Base-by-base conservation (phyloP, 2,888 invertebrate genomes). In the Drosophila multiciliata region DNA sequence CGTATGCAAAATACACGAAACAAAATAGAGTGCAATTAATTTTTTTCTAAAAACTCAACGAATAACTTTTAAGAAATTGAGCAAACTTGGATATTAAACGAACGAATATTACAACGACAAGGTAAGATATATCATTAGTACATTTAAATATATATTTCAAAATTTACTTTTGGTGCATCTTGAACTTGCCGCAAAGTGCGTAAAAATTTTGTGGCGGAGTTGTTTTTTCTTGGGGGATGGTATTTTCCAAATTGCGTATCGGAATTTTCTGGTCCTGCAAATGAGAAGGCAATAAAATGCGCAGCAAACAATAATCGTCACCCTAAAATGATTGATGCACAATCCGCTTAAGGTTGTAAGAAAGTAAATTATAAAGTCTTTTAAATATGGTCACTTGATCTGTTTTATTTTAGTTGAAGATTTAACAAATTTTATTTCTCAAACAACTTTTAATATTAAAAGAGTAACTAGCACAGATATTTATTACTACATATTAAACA, bases 21-120 rank as follows among this genome's bases (percentile, higher is more conserved):
- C 26, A 71, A 64, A 55, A 55, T 33, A 17, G 69, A 65, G 73
- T 72, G 79, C 66, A 80, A 71, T 80, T 66, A 20, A 78, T 50
- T 40, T 32, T 23, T 53, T 61, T 52, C 32, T 6, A 40, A 12
- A 55, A 69, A 45, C 29, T 29, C 29, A 55, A 60, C 76, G 76
- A 77, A 74, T 29, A 66, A 49, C 62, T 48, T 35, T 42, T 12
- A 38, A 29, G 48, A 26, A 40, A 62, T 45, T 29, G 15, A 45
- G 36, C 3, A 33, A 26, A 38, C 50, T 82, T 79, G 80, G 80
- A 80, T 80, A 82, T 54, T 57, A 33, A 64, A 57, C 42, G 64
- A 73, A 58, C 63, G 61, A 73, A 48, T 29, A 29, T n/a, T 33
- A 68, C 50, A 62, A 45, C 54, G 40, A 63, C 52, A 84, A 81